These are phyloP conservation scores for Bufotes viridis DNA, from an alignment of 2,797 vertebrate species.

Conservation along the genomic window DNA sequence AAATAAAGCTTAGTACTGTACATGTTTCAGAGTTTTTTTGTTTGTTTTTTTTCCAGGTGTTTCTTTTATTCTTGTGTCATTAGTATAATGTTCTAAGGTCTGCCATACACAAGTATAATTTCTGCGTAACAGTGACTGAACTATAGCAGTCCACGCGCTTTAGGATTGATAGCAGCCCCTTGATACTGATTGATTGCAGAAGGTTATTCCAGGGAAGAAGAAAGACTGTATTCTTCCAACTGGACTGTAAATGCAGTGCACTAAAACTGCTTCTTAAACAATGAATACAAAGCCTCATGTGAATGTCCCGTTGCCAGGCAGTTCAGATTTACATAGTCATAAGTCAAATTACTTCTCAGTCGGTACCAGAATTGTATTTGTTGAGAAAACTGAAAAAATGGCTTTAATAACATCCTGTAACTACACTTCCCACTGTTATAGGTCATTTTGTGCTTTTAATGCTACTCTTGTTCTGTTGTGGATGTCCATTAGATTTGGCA, in stretches of 20 bases:
- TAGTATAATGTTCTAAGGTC: not conserved
- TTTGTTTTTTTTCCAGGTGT: too few relatives aligned
- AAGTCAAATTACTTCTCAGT: constrained; percentile 41
- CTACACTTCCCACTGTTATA: constrained; percentile 13
- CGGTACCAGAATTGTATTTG: constrained; percentile 3
- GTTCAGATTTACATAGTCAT: constrained; percentile 12
- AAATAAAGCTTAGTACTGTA: not conserved
- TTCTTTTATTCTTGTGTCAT: not conserved
- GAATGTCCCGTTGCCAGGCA: not conserved
- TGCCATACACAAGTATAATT: not conserved
- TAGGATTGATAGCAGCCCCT: not conserved
- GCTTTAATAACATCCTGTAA: not conserved
- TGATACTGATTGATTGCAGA: constrained; percentile 5
- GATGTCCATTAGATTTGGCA: constrained; percentile 21
- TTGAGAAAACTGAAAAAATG: constrained; percentile 5
- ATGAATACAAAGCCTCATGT: not conserved
- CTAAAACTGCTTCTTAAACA: constrained; percentile 18
- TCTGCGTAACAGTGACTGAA: not conserved
- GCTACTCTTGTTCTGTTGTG: constrained; percentile 29
- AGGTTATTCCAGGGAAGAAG: constrained; percentile 10
- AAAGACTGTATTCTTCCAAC: constrained; percentile 5
- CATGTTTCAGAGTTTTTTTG: too few relatives aligned
- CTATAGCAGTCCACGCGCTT: not conserved
- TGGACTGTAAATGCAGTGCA: constrained; percentile 41
- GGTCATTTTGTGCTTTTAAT: constrained; percentile 37